Conservation (phyloP, 2,113 vertebrate genomes). For the Serilophus lunatus region DNA sequence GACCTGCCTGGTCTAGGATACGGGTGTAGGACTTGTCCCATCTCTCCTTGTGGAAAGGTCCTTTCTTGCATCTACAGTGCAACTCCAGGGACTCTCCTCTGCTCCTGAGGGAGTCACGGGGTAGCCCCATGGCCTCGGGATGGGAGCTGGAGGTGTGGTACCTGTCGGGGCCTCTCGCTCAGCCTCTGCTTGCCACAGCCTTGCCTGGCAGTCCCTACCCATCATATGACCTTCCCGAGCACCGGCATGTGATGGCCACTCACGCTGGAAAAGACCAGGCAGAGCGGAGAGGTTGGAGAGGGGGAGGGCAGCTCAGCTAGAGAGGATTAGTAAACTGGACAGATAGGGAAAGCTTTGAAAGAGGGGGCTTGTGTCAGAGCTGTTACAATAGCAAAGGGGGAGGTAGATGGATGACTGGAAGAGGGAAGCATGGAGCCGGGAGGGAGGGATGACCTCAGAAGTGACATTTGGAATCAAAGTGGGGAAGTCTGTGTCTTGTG, state of each 20-base stretch:
- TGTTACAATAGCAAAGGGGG: background rate
- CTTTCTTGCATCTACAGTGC: background rate
- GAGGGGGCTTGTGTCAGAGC: background rate
- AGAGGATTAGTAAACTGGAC: background rate
- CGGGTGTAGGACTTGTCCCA: background rate
- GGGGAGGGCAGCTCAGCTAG: background rate
- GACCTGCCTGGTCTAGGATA: fast-evolving
- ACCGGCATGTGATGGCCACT: background rate
- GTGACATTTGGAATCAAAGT: background rate
- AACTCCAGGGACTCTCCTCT: background rate
- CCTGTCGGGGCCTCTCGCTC: fast-evolving
- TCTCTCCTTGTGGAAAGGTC: fast-evolving
- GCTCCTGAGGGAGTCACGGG: background rate
- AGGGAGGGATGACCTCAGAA: background rate
- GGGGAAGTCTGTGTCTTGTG: background rate
- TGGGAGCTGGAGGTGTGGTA: background rate
- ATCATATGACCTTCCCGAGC: conserved; percentile 22
- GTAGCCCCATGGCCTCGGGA: fast-evolving
- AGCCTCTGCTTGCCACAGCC: background rate
- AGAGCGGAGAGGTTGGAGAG: background rate
- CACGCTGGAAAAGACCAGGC: background rate
- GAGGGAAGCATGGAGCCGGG: background rate
- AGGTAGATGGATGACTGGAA: background rate
- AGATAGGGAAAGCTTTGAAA: background rate
- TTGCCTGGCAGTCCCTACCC: background rate